Evolutionary conservation across 2,797 vertebrate species (phyloP).

Genomic region (Gymnothorax reevesii): DNA sequence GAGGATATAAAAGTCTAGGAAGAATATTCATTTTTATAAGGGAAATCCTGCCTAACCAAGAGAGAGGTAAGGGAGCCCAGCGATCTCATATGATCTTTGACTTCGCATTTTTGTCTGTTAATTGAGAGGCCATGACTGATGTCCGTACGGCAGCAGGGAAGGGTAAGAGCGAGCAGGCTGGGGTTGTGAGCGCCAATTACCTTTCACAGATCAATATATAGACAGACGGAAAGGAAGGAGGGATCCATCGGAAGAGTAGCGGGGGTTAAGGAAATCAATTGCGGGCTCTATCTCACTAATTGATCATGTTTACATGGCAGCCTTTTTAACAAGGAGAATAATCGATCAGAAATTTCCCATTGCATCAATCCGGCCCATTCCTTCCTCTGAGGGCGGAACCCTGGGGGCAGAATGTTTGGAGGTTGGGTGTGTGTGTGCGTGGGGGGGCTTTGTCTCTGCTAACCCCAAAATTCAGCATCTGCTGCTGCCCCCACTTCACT

Average conservation of each 20-base stretch:
- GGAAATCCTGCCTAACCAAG: too few relatives aligned
- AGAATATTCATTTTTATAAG: too few relatives aligned
- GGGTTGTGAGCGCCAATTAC: conserved; percentile 36
- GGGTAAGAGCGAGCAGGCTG: not conserved
- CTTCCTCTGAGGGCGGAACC: not conserved
- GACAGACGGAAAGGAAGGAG: conserved; percentile 64
- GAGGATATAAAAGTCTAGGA: too few relatives aligned
- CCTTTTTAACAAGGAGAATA: conserved; percentile 76
- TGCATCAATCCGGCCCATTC: conserved; percentile 61
- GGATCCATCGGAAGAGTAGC: conserved; percentile 59
- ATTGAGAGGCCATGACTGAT: not conserved
- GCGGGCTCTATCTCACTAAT: conserved; percentile 77
- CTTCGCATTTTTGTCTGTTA: not conserved
- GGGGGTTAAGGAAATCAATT: conserved; percentile 66
- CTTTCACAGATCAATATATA: conserved; percentile 67
- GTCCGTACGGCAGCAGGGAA: not conserved
- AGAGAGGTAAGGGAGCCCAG: too few relatives aligned
- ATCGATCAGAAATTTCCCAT: conserved; percentile 77
- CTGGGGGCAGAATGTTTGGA: not conserved
- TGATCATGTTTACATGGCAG: conserved; percentile 73
- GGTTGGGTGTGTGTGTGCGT: not conserved
- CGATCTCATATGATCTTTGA: not conserved
- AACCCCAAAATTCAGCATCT: not conserved
- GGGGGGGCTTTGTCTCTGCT: too few relatives aligned
- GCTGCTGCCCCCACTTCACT: too few relatives aligned